phyloP scores from a whole-genome alignment of 1,140 invertebrate species.

The Euborellia annulipes region DNA sequence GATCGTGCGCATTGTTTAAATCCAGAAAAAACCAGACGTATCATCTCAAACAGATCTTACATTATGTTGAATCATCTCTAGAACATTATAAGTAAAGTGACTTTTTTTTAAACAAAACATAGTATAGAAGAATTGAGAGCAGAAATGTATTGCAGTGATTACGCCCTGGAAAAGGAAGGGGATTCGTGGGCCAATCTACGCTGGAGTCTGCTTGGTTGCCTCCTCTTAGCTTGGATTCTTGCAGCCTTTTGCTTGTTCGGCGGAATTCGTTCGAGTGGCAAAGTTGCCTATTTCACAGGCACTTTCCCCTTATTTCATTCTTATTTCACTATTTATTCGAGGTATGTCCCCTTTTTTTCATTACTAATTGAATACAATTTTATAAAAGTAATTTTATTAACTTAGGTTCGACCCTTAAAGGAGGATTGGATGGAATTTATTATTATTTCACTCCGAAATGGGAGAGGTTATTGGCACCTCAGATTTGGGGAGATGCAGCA shows the following conservation, averaged over 20 bases:
- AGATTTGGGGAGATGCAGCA: slow-evolving; percentile 32
- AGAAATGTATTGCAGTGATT: slow-evolving; percentile 36
- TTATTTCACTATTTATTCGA: slow-evolving; percentile 47
- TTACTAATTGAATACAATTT: neutral
- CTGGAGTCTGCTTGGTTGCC: slow-evolving; percentile 53
- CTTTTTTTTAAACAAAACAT: too few species aligned
- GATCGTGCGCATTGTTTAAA: too few species aligned
- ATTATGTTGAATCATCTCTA: too few species aligned
- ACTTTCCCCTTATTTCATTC: slow-evolving; percentile 59
- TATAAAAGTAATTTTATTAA: neutral
- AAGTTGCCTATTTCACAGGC: slow-evolving; percentile 63
- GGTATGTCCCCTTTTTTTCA: slow-evolving; percentile 20
- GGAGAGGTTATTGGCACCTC: slow-evolving; percentile 37
- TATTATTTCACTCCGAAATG: slow-evolving; percentile 66
- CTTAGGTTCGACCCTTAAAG: slow-evolving; percentile 48
- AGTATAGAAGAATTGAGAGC: too few species aligned
- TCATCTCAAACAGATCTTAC: too few species aligned
- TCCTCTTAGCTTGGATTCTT: slow-evolving; percentile 53
- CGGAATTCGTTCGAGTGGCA: slow-evolving; percentile 60
- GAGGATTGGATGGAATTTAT: slow-evolving; percentile 47
- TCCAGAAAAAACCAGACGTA: too few species aligned
- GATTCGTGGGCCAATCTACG: slow-evolving; percentile 50
- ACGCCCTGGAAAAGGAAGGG: slow-evolving; percentile 41
- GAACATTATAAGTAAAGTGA: too few species aligned
- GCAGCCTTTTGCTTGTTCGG: slow-evolving; percentile 50